Evolutionary conservation across 2,113 vertebrate species (phyloP), one percentile per base, ranked within the genome.

Genomic region (Pitta sordida): DNA sequence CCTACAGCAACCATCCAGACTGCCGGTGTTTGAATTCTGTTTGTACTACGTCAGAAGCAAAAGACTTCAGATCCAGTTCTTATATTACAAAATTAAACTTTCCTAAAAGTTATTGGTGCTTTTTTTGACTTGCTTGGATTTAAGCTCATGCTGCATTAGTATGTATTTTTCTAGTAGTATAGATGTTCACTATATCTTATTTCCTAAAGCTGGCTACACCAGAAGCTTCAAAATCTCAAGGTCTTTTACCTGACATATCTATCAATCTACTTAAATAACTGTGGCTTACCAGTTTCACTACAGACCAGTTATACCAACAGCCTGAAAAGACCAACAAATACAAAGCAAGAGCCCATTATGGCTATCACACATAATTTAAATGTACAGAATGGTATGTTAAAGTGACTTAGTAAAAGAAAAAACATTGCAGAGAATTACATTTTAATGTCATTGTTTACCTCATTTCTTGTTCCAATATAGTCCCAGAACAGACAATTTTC

Each of bases 391-490:
- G 89, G 26, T 92, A 58, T 46, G 63, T 79, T 88, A 83, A 78
- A 95, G 92, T 79, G 30, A 76, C 69, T 82, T 69, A 71, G 27
- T 51, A 46, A 87, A 91, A 94, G 69, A 91, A 84, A 91, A 89
- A 18, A 5, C n/a, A 55, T 93, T 76, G 27, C 59, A 92, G 23
- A 84, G 62, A 89, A 93, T 91, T 94, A 88, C 82, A 52, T 90
- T 94, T 80, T 87, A 92, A 95, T 94, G 75, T 55, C 27, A 90
- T 52, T 91, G 48, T 94, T 96, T 92, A 81, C 59, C 56, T 80
- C 79, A 41, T 88, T 91, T 94, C 75, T 95, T 85, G n/a, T 69
- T 94, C 70, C 89, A 90, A 15, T 43, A 59, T 64, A 87, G 84
- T 82, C 83, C 81, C 85, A 80, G 24, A 55, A 70, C 71, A 92